Base-by-base conservation (phyloP, 92 coral and sea anemone species). In the Palythoa caribaeorum region DNA sequence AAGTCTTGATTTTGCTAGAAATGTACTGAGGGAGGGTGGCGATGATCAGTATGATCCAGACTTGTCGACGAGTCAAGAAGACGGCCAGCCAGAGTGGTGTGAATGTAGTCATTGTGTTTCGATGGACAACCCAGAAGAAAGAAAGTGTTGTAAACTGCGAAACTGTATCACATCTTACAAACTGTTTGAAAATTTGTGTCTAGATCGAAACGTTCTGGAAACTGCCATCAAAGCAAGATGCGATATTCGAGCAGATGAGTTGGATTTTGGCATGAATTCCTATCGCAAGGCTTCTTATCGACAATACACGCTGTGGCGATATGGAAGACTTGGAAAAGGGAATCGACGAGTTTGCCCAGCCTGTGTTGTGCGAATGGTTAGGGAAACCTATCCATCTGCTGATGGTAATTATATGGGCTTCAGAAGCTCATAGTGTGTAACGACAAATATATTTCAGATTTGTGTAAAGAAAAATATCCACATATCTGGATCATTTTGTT, bases 161-260 rank as follows among this genome's bases (percentile, higher is more conserved):
- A 83, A 60, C 14, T 92, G 92, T 87, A 92, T 92, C 6, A 89
- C 96, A 2, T 89, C 87, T 0, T 94, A 93, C 63, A 86, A 59
- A 11, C 78, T 91, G 87, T 91, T 87, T 38, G 71, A 80, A 11
- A 91, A 55, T 38, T 59, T 87, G 47, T 91, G 96, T 72, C 68
- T 89, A 11, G 96, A 93, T 68, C 55, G 88, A 40, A 90, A 89
- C 48, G 3, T 44, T 44, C 48, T 91, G 47, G 79, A 65, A 20
- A 77, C 87, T 6, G 94, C 94, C 1, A 93, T 93, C 20, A 86
- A 92, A 21, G 96, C 94, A 12, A 86, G 93, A 38, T 93, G 88
- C 55, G 96, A 93, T 86, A 91, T 91, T 62, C 80, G 85, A 6
- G 96, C 92, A 6, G 96, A 91, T 13, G 90, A 88, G 38, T 83